These are phyloP conservation scores for Synergus umbraculus DNA, from an alignment of 2,888 invertebrate species.

Conservation along the genomic window DNA sequence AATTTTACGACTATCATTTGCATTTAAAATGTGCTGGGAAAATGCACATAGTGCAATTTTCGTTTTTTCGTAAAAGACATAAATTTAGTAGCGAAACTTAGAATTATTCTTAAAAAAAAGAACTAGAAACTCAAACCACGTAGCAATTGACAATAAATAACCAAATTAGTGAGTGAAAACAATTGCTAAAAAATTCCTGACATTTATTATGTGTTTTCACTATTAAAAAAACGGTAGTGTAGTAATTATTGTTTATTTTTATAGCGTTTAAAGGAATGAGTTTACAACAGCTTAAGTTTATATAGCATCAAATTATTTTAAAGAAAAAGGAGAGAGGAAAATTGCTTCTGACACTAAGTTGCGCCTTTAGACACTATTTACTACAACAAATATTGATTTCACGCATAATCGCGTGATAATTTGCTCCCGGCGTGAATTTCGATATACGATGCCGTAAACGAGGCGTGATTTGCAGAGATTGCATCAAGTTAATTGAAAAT, in stretches of 20 bases:
- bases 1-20: conserved; percentile 30
- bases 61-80: conserved; percentile 8
- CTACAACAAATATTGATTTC: conserved; percentile 1
- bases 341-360: not conserved
- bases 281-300: not conserved
- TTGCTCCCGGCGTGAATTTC: conserved; percentile 9
- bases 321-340: not conserved
- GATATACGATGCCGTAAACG: conserved; percentile 4
- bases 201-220: too few species aligned
- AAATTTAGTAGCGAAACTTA: conserved; percentile 9
- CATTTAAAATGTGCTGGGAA: conserved; percentile 32
- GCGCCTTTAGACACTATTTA: not conserved
- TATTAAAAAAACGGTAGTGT: not conserved
- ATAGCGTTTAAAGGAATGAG: not conserved
- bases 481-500: conserved; percentile 7
- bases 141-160: conserved; percentile 22
- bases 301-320: not conserved
- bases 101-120: not conserved
- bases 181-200: not conserved
- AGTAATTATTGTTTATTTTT: not conserved
- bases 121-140: conserved; percentile 8
- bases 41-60: not conserved
- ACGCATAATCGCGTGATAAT: conserved; percentile 4
- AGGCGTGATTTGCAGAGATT: conserved; percentile 19
- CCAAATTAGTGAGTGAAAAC: not conserved